Evolutionary conservation across 2,113 vertebrate species (phyloP).

Genomic region (Carlito syrichta): DNA sequence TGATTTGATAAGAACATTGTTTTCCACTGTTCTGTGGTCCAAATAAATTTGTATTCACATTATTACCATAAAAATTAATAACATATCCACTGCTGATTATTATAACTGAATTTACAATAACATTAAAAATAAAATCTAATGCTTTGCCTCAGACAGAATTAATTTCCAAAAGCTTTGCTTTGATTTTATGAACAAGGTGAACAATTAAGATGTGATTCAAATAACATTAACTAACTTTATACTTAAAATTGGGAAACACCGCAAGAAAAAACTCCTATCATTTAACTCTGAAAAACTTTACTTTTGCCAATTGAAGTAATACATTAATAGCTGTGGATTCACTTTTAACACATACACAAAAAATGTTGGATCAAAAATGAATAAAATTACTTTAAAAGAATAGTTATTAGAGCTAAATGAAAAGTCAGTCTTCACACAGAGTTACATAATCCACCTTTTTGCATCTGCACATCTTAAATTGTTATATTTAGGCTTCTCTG

Average conservation of each 20-base stretch:
- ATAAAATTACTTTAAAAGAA: not conserved
- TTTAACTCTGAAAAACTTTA: not conserved
- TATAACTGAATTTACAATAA: not conserved
- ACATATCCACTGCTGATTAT: not conserved
- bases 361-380: not conserved
- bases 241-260: not conserved
- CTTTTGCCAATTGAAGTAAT: not conserved
- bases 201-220: not conserved
- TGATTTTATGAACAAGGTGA: not conserved
- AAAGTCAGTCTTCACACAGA: not conserved
- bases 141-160: not conserved
- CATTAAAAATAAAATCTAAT: not conserved
- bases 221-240: not conserved
- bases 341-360: not conserved
- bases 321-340: not conserved
- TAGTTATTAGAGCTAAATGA: not conserved
- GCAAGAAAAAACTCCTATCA: not conserved
- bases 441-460: not conserved
- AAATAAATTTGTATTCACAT: not conserved
- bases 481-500: not conserved
- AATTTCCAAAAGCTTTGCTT: too few relatives aligned
- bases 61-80: not conserved
- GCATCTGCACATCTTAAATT: not conserved
- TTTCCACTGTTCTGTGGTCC: not conserved
- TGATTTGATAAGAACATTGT: not conserved